Conservation (phyloP, 1,140 invertebrate genomes). For the Calliphora vicina region DNA sequence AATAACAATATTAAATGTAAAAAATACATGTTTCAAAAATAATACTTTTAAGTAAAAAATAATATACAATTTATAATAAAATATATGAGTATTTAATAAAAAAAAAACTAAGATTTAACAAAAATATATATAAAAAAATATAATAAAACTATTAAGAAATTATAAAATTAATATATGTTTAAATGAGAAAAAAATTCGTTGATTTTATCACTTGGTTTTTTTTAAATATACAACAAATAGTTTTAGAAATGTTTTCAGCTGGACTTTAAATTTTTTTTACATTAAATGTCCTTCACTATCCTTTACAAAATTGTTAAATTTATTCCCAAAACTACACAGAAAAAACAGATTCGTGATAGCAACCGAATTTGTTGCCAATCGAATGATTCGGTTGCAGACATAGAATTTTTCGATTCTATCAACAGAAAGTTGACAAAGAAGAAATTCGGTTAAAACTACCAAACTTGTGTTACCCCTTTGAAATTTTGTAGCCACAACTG, state of each 20-base stretch:
- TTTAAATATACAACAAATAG: background rate
- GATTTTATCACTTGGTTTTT: slow-evolving; percentile 38
- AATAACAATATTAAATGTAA: background rate
- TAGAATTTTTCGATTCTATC: too few species aligned
- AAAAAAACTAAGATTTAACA: background rate
- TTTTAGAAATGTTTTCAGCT: background rate
- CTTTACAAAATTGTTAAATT: too few species aligned
- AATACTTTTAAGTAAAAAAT: slow-evolving; percentile 6
- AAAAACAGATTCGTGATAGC: too few species aligned
- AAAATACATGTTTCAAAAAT: background rate
- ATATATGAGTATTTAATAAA: background rate
- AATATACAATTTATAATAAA: slow-evolving; percentile 19
- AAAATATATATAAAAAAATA: slow-evolving; percentile 23
- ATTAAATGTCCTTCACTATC: background rate
- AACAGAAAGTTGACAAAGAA: too few species aligned
- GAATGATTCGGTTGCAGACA: too few species aligned
- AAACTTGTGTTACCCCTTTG: too few species aligned
- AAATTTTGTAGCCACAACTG: too few species aligned
- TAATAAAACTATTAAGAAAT: slow-evolving; percentile 17
- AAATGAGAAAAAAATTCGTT: slow-evolving; percentile 35
- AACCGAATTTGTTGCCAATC: too few species aligned
- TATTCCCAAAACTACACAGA: too few species aligned
- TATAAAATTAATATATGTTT: too few species aligned
- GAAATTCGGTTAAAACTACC: too few species aligned
- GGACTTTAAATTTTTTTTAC: background rate